A percentile compares a stretch with the other conserved stretches of the same genome.
These are phyloP conservation scores for Mastigias papua DNA, from an alignment of 30 jellyfish, hydroid and myxozoan genomes.

Conservation along the genomic window DNA sequence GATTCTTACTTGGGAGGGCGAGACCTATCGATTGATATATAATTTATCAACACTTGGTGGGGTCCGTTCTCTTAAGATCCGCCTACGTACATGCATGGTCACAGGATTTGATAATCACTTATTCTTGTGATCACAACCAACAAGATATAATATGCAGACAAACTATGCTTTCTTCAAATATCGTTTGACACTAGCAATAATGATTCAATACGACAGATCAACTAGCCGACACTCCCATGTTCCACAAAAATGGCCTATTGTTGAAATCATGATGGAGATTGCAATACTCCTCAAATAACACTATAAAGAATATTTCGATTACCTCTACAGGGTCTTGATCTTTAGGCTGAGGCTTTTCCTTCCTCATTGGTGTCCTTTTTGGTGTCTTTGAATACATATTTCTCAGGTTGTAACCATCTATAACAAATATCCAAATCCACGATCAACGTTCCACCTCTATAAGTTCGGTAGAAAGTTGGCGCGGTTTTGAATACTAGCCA, in stretches of 20 bases:
- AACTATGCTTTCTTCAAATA: too few relatives aligned
- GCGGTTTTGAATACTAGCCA: conserved; percentile 65
- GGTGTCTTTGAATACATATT: conserved; percentile 36
- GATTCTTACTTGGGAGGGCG: too few relatives aligned
- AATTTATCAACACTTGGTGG: too few relatives aligned
- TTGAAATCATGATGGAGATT: neutral
- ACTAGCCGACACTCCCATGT: neutral
- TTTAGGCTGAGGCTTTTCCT: conserved; percentile 55
- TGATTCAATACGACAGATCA: too few relatives aligned
- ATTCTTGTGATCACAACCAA: too few relatives aligned
- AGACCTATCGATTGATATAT: too few relatives aligned
- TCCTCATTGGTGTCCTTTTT: conserved; percentile 80
- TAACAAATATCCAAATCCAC: neutral
- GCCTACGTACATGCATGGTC: too few relatives aligned
- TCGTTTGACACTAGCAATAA: too few relatives aligned
- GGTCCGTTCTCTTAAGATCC: too few relatives aligned
- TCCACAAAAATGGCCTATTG: neutral
- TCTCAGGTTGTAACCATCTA: conserved; percentile 47
- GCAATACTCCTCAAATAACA: neutral
- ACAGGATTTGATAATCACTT: too few relatives aligned
- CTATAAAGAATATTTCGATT: neutral
- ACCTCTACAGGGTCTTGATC: conserved; percentile 90
- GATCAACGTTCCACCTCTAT: neutral
- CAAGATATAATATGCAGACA: too few relatives aligned
- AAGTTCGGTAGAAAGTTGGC: conserved; percentile 54